Evolutionary conservation across 53 echinoderm and acorn worm species (phyloP).

Genomic region (Luidia sarsii): DNA sequence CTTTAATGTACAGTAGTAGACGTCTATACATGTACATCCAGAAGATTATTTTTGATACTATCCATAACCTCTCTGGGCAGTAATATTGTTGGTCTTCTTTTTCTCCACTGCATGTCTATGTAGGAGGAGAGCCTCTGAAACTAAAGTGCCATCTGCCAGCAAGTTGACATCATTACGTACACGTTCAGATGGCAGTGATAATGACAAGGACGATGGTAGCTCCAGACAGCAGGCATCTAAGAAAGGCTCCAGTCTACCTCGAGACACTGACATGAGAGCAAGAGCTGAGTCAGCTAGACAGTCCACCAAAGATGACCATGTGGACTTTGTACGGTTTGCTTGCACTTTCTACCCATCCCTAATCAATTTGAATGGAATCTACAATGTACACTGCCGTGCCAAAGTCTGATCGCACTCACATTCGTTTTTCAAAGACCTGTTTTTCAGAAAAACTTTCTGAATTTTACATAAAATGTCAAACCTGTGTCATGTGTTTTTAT

Average conservation of each 20-base stretch:
- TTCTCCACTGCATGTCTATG: neutral
- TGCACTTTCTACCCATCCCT: too few relatives aligned
- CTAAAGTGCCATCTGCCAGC: slow-evolving; percentile 48
- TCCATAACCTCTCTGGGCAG: neutral
- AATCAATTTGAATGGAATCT: too few relatives aligned
- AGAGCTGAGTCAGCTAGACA: slow-evolving; percentile 16
- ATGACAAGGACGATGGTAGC: slow-evolving; percentile 52
- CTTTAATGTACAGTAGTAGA: neutral
- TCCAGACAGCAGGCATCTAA: slow-evolving; percentile 10
- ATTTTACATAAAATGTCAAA: too few relatives aligned
- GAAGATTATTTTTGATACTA: neutral
- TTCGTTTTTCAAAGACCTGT: too few relatives aligned
- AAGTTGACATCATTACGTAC: slow-evolving; percentile 71
- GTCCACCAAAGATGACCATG: slow-evolving; percentile 16
- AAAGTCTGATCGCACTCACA: too few relatives aligned
- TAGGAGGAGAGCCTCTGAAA: slow-evolving; percentile 70
- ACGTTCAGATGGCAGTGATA: slow-evolving; percentile 92
- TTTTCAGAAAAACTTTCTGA: too few relatives aligned
- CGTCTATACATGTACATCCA: neutral
- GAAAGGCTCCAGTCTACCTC: slow-evolving; percentile 14
- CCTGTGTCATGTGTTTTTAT: too few relatives aligned
- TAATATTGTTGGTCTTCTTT: neutral
- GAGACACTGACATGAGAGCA: slow-evolving; percentile 23
- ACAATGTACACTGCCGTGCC: too few relatives aligned
- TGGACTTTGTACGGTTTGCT: slow-evolving; percentile 21